Evolutionary conservation across 2,888 invertebrate species (phyloP).

Genomic region (Netelia virgata): DNA sequence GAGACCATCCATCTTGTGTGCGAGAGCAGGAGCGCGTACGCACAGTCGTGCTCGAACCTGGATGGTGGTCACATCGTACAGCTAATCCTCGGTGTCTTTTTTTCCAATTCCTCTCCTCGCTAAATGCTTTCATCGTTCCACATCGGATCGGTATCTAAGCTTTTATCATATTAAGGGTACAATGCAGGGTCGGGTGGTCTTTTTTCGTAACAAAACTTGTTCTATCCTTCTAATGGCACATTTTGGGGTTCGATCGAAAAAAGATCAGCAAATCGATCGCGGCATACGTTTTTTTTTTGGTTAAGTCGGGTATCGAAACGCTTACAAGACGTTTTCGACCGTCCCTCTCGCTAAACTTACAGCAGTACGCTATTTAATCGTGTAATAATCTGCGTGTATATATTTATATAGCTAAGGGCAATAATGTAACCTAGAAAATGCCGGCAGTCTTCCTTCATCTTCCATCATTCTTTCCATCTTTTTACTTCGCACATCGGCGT

Average conservation of each 20-base stretch:
- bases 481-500: too few species aligned
- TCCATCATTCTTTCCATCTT: too few species aligned
- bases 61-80: neutral
- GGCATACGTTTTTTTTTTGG: neutral
- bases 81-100: slow-evolving; percentile 12
- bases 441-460: neutral
- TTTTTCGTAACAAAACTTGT: slow-evolving; percentile 31
- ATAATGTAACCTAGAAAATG: neutral
- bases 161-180: neutral
- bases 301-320: neutral
- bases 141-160: neutral
- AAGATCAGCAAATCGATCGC: neutral
- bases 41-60: slow-evolving; percentile 13
- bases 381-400: neutral
- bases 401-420: neutral
- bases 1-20: neutral
- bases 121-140: neutral
- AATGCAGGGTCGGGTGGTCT: neutral
- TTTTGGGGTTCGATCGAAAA: slow-evolving; percentile 16
- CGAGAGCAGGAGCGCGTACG: neutral
- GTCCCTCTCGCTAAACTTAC: too few species aligned
- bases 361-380: too few species aligned
- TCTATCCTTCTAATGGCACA: slow-evolving; percentile 33
- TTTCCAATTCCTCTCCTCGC: neutral
- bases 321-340: too few species aligned